Evolutionary conservation across 2,113 vertebrate genomes (phyloP).

Genomic region (Lamprotornis superbus): DNA sequence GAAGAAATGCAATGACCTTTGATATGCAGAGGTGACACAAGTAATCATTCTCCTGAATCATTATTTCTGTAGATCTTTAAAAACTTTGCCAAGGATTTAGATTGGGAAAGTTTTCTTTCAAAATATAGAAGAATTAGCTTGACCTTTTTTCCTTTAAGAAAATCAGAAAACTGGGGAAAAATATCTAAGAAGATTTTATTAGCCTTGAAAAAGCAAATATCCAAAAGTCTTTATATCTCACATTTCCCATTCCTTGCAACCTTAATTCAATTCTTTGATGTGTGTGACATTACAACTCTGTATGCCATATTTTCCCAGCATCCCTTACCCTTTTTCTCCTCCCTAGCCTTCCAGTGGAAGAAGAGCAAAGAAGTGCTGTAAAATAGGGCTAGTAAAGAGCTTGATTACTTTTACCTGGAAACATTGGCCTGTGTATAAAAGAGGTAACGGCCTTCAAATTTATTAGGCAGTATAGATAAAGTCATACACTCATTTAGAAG

Average conservation of each 20-base stretch:
- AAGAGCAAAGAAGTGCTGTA: neutral
- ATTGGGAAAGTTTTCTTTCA: neutral
- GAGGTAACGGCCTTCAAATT: neutral
- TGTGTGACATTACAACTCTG: neutral
- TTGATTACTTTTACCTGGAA: neutral
- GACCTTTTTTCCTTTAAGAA: neutral
- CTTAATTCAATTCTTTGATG: neutral
- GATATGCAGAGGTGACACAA: neutral
- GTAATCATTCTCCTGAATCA: neutral
- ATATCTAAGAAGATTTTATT: neutral
- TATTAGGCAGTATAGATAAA: neutral
- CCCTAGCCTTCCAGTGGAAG: neutral
- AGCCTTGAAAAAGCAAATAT: neutral
- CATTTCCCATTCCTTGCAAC: neutral
- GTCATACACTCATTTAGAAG: neutral
- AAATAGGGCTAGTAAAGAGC: neutral
- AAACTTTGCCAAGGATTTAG: neutral
- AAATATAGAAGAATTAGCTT: neutral
- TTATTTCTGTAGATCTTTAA: neutral
- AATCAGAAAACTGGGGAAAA: neutral
- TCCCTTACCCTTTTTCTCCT: rapidly evolving
- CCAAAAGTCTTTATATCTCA: neutral
- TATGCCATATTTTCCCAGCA: neutral
- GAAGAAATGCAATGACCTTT: neutral
- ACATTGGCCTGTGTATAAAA: neutral